Evolutionary conservation across 1,140 invertebrate genomes (phyloP).

Genomic region (Himalopsyche phryganea): DNA sequence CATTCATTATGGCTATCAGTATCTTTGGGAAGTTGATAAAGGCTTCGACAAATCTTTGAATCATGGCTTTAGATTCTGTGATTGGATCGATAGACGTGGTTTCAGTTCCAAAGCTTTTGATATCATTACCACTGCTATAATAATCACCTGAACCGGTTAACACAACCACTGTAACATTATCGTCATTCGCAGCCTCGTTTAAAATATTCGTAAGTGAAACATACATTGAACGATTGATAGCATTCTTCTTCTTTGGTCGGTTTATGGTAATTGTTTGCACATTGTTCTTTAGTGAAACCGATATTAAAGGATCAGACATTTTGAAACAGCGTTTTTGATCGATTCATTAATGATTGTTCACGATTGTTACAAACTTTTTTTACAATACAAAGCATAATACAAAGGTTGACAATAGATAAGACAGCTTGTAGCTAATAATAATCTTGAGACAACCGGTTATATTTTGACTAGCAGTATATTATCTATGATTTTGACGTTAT

Average conservation of each 20-base stretch:
- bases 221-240: slow-evolving; percentile 72
- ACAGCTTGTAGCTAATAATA: too few species aligned
- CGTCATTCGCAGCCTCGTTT: slow-evolving; percentile 63
- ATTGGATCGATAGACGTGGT: slow-evolving; percentile 31
- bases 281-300: slow-evolving; percentile 38
- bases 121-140: slow-evolving; percentile 86
- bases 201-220: slow-evolving; percentile 60
- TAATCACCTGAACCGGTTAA: slow-evolving; percentile 76
- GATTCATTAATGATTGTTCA: too few species aligned
- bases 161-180: slow-evolving; percentile 60
- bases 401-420: too few species aligned
- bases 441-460: too few species aligned
- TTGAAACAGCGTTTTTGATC: not conserved
- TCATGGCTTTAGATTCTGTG: slow-evolving; percentile 35
- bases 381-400: too few species aligned
- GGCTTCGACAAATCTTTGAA: slow-evolving; percentile 67
- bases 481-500: too few species aligned
- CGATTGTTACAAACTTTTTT: too few species aligned
- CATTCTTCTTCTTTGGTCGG: slow-evolving; percentile 75
- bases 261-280: slow-evolving; percentile 65
- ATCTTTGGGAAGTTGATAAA: slow-evolving; percentile 89
- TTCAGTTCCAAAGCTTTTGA: slow-evolving; percentile 42
- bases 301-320: slow-evolving; percentile 30
- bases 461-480: too few species aligned
- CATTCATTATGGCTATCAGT: slow-evolving; percentile 85